Conservation (phyloP, 2,888 invertebrate species). For the Amblyteles armatorius region DNA sequence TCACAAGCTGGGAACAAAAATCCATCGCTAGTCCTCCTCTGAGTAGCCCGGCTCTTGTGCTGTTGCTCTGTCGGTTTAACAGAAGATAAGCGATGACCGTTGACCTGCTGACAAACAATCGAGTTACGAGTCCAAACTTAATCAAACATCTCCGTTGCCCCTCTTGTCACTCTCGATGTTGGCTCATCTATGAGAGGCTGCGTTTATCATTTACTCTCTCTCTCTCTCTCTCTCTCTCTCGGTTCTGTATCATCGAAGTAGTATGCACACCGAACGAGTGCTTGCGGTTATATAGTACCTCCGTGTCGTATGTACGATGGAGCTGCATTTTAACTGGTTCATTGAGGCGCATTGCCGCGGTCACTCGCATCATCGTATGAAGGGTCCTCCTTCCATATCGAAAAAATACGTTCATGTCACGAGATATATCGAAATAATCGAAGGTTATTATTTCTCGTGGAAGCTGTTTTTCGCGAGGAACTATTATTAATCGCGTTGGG, state of each 20-base stretch:
- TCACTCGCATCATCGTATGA: neutral
- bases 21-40: constrained; percentile 16
- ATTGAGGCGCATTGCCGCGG: constrained; percentile 3
- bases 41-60: constrained; percentile 22
- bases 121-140: constrained; percentile 74
- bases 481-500: no score
- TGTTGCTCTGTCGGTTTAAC: constrained; percentile 32
- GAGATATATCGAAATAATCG: neutral
- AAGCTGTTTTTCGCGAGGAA: no score
- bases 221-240: neutral
- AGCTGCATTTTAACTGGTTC: constrained; percentile 4
- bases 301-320: neutral
- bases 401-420: neutral
- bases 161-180: constrained; percentile 37
- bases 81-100: constrained; percentile 71
- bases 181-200: constrained; percentile 12
- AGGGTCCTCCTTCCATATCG: neutral
- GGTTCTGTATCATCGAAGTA: constrained; percentile 22
- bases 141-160: constrained; percentile 51
- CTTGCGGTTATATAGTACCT: neutral
- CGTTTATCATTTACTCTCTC: constrained; percentile 29
- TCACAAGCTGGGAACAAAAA: neutral
- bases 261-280: neutral
- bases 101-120: constrained; percentile 75
- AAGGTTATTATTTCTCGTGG: no score